A percentile compares a stretch with the other conserved stretches of the same genome.
Conservation (phyloP, 2,113 vertebrate species). For the Orcinus orca region DNA sequence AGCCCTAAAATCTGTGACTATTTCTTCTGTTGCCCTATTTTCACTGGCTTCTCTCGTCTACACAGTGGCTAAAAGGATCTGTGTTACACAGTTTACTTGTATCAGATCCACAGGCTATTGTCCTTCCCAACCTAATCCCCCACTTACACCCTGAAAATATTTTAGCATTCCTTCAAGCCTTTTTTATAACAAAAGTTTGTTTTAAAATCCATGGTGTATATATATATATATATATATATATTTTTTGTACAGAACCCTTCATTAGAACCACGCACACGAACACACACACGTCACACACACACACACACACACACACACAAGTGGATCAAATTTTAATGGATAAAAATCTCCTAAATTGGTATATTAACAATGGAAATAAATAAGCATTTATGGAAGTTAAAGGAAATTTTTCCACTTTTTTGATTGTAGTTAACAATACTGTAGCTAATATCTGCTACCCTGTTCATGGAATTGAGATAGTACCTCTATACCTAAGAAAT, state of each 20-base stretch:
- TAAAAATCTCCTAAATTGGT: neutral
- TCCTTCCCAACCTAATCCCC: neutral
- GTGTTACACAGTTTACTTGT: neutral
- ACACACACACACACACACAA: neutral
- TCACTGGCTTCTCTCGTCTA: neutral
- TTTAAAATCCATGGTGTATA: neutral
- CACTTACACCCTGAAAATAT: neutral
- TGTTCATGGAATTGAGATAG: neutral
- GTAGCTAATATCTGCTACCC: neutral
- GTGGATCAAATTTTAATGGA: neutral
- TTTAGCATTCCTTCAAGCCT: neutral
- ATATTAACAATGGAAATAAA: neutral
- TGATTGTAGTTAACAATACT: neutral
- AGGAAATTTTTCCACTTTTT: neutral
- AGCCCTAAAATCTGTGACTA: neutral
- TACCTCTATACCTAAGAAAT: neutral
- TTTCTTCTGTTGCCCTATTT: neutral
- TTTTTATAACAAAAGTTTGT: neutral
- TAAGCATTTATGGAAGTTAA: neutral
- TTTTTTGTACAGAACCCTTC: neutral
- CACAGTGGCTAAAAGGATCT: neutral
- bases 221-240: too few species aligned
- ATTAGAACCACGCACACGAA: neutral
- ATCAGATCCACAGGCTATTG: neutral
- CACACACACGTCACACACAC: accelerated